Conservation (phyloP, 2,888 invertebrate genomes). For the Caenorhabditis doughertyi region DNA sequence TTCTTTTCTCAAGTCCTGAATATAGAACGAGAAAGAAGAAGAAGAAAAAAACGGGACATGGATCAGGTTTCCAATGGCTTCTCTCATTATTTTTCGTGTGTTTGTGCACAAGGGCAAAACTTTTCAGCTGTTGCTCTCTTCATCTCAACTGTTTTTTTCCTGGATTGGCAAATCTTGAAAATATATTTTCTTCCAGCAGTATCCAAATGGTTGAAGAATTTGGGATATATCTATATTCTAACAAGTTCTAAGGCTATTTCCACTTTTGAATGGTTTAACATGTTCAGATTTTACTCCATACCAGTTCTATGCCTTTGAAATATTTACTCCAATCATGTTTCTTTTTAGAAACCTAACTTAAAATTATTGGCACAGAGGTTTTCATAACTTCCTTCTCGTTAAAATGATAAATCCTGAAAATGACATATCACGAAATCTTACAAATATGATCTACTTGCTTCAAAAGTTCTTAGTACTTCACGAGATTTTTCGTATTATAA, state of each 20-base stretch:
- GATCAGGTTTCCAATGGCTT: conserved; percentile 59
- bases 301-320: too few species aligned
- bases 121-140: conserved; percentile 31
- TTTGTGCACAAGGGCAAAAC: conserved; percentile 28
- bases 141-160: background rate
- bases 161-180: background rate
- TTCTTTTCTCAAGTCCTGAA: conserved; percentile 19
- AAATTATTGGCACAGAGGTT: too few species aligned
- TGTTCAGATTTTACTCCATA: too few species aligned
- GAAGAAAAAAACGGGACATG: conserved; percentile 12
- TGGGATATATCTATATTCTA: too few species aligned
- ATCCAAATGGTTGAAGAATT: background rate
- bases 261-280: too few species aligned
- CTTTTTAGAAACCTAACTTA: too few species aligned
- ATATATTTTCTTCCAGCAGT: background rate
- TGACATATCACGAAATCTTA: too few species aligned
- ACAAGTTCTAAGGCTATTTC: too few species aligned
- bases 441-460: background rate
- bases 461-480: background rate
- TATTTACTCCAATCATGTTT: too few species aligned
- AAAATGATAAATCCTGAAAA: too few species aligned
- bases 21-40: conserved; percentile 28
- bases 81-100: conserved; percentile 55
- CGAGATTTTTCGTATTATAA: background rate
- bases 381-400: too few species aligned